phyloP scores from a whole-genome alignment of 2,113 vertebrate species.

The Saimiri boliviensis region DNA sequence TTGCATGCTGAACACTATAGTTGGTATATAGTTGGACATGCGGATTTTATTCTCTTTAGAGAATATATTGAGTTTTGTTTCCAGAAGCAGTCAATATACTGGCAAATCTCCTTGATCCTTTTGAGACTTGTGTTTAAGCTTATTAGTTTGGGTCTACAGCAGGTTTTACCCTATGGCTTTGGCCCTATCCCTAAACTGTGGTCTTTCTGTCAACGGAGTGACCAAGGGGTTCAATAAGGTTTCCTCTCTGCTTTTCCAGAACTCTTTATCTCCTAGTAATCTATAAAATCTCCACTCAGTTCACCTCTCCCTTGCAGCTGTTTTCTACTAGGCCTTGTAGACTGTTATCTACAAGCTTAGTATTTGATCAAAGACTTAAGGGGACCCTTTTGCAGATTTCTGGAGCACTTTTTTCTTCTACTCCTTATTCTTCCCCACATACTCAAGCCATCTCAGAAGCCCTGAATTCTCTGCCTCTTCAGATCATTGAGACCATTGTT shows the following conservation, averaged over 20 bases:
- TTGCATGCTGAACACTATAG: neutral
- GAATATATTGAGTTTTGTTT: neutral
- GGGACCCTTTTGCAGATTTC: neutral
- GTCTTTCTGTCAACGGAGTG: neutral
- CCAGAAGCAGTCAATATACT: neutral
- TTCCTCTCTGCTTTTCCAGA: neutral
- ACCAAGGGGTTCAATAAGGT: neutral
- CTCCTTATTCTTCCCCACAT: neutral
- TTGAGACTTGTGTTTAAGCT: neutral
- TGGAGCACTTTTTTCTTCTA: neutral
- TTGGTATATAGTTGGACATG: neutral
- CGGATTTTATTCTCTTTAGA: neutral
- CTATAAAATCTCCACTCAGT: neutral
- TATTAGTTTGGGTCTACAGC: neutral
- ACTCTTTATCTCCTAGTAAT: neutral
- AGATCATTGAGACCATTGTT: neutral
- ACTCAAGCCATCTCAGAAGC: neutral
- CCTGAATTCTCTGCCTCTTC: neutral
- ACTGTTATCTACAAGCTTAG: neutral
- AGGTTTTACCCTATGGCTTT: neutral
- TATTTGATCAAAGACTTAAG: neutral
- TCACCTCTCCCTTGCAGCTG: neutral
- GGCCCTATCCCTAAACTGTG: too few relatives aligned
- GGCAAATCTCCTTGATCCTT: neutral
- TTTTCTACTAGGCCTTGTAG: neutral